phyloP scores from a whole-genome alignment of 2,797 vertebrate species.

The Chelonia mydas region DNA sequence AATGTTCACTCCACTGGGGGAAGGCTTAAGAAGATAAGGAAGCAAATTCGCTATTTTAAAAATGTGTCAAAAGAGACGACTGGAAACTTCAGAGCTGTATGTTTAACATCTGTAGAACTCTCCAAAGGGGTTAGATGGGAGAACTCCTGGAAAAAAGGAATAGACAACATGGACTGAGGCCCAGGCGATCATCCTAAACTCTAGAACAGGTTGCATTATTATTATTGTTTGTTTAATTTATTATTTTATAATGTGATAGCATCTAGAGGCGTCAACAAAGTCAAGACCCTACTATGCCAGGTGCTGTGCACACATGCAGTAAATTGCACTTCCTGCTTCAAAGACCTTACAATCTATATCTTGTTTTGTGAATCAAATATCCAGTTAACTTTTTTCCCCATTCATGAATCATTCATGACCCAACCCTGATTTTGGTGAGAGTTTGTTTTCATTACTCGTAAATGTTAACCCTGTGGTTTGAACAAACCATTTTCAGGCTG shows the following conservation, averaged over 20 bases:
- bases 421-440: background rate
- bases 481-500: background rate
- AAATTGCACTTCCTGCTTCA: rapidly evolving
- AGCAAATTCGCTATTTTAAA: background rate
- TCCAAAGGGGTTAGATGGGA: rapidly evolving
- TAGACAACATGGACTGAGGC: too few species aligned
- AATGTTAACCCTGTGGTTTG: background rate
- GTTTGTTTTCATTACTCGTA: background rate
- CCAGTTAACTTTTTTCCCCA: background rate
- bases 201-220: background rate
- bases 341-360: too few species aligned
- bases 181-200: background rate
- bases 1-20: background rate
- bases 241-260: background rate
- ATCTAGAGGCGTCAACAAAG: background rate
- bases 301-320: background rate
- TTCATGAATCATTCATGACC: background rate
- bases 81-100: background rate
- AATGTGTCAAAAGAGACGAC: background rate
- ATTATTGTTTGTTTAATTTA: too few species aligned
- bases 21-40: conserved; percentile 11
- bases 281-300: background rate
- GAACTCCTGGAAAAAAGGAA: background rate
- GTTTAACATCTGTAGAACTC: background rate
- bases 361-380: too few species aligned